Base-by-base conservation (phyloP, 2,797 vertebrate genomes). In the Acomys russatus region DNA sequence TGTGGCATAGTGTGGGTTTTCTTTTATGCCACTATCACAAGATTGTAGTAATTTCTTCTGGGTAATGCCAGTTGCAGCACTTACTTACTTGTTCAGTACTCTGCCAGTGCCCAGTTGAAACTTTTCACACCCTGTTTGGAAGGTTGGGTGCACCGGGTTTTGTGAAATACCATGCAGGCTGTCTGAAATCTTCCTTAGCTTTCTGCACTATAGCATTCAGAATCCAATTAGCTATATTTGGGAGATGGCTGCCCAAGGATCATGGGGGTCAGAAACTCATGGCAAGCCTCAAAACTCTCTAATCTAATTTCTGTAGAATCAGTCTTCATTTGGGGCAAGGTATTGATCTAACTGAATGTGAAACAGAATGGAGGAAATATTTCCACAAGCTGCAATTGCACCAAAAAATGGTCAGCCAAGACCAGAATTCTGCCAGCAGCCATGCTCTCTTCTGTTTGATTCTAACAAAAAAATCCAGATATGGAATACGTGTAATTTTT, bases 161-260 rank as follows among this genome's bases (percentile, higher is more conserved):
- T n/a, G 5, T 6, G 23, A 49, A 54, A 33, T n/a, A 10, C 0
- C 14, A 2, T 70, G 51, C 1, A 35, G 78, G 17, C 28, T 0
- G 30, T 59, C 61, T 63, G 20, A 6, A 14, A 51, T 64, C 23
- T 56, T 20, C 28, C 64, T 35, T 25, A 63, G 12, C 11, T 82
- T 49, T 12, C 33, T 71, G 33, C 5, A 51, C 5, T 54, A 9
- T 44, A 56, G 15, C 44, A 66, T 15, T 64, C 6, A 49, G 23
- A 51, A 22, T 38, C 35, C 38, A 74, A 59, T 20, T 71, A 20
- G 38, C 84, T n/a, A 70, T 18, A 35, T 23, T 28, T 25, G 33
- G 70, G 28, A 90, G 33, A 33, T 33, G 11, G 44, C 38, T 20
- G 8, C 44, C 63, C 49, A 64, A 33, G 20, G 22, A 25, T 49